Evolutionary conservation across 2,113 vertebrate species (phyloP), one percentile per base, ranked within the genome.

Genomic region (Semnopithecus entellus): DNA sequence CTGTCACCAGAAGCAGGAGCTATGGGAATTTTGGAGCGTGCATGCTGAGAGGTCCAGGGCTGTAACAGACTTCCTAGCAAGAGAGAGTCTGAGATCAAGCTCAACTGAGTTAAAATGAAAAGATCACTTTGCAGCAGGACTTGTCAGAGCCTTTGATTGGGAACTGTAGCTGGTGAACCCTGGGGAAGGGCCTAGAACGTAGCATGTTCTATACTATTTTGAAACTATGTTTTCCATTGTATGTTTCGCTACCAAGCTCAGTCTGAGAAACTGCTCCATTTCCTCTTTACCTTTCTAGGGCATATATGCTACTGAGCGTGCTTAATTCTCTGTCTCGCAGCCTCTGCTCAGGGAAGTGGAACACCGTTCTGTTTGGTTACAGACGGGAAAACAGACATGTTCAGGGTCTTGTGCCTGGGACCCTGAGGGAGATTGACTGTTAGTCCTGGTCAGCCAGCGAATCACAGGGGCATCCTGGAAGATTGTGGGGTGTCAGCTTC

Each of bases 321-420:
- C 91, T 68, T 57, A 3, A 8, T 35, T 27, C 35, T 25, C 61
- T 30, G 61, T 64, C 27, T 64, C 61, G 13, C 27, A 64, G 5
- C 61, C 27, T 30, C 61, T 64, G 61, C 12, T 64, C 27, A 64
- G 61, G 61, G 25, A 64, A 64, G 61, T 30, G 12, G 27, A 64
- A 64, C 1, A 30, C 11, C 25, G 6, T 64, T 27, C 61, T 64
- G 25, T 64, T 93, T 16, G 5, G 81, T 35, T 23, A 50, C 57
- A 2, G 35, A 1, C 5, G 22, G 59, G 82, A 25, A 43, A 30
- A 72, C 0, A 0, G 76, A 7, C 14, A 14, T 1, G 23, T 16
- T 81, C 30, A 2, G 52, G 6, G 22, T 45, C 50, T 38, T 20
- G 9, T 61, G 11, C 59, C 59, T 61, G 10, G 25, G 59, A 27